These are phyloP conservation scores for Meliscaeva auricollis DNA, from an alignment of 2,888 invertebrate species.

Conservation along the genomic window DNA sequence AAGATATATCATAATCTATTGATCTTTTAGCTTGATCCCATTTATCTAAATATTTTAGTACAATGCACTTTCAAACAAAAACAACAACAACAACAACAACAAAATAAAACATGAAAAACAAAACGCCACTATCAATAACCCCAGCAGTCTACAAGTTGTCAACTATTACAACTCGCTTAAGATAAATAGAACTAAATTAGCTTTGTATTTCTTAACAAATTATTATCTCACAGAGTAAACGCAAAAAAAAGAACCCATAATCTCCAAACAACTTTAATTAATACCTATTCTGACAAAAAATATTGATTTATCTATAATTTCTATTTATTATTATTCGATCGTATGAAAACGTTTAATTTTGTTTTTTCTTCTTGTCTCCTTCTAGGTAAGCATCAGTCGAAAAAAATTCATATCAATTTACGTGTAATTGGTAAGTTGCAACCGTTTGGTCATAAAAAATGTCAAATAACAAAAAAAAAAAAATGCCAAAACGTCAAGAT, in stretches of 20 bases:
- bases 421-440: slow-evolving; percentile 72
- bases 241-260: slow-evolving; percentile 28
- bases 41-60: not conserved
- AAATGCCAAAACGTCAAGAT: slow-evolving; percentile 10
- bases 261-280: slow-evolving; percentile 47
- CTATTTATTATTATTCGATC: slow-evolving; percentile 38
- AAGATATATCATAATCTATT: too few species aligned
- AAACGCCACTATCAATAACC: slow-evolving; percentile 26
- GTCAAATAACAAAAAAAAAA: slow-evolving; percentile 3
- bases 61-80: not conserved
- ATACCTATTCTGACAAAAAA: slow-evolving; percentile 24
- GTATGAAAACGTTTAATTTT: slow-evolving; percentile 20
- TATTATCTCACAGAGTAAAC: slow-evolving; percentile 48
- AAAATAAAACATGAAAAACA: not conserved
- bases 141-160: slow-evolving; percentile 46
- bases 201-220: slow-evolving; percentile 54
- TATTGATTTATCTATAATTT: slow-evolving; percentile 55
- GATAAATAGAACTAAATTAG: slow-evolving; percentile 59
- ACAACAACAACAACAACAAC: not conserved
- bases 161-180: slow-evolving; percentile 51
- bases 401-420: slow-evolving; percentile 46
- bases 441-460: slow-evolving; percentile 17
- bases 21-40: not conserved
- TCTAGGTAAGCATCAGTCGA: slow-evolving; percentile 52
- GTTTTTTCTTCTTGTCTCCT: slow-evolving; percentile 44